A percentile compares a stretch with the other conserved stretches of the same genome.
These are phyloP conservation scores for Amblyornis subalaris DNA, from an alignment of 2,113 vertebrate genomes.

Conservation along the genomic window DNA sequence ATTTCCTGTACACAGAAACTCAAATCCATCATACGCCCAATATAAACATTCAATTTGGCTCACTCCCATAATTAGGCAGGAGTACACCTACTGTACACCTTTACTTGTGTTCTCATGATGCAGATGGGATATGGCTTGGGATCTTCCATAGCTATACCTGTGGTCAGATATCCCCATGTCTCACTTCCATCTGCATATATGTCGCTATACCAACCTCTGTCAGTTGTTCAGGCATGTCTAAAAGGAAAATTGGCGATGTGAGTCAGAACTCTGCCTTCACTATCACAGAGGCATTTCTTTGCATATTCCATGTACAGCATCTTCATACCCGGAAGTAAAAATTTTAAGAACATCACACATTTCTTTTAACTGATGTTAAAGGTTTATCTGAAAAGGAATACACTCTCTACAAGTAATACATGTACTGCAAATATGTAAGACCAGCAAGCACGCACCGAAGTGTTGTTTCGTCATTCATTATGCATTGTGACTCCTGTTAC, in stretches of 20 bases:
- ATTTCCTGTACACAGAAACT: background rate
- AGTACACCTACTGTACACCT: background rate
- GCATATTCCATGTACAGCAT: background rate
- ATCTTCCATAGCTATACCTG: background rate
- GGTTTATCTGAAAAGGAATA: background rate
- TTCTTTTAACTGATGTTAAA: background rate
- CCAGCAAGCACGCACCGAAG: background rate
- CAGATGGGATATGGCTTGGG: fast-evolving
- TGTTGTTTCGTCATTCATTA: background rate
- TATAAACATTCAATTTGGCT: fast-evolving
- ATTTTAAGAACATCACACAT: background rate
- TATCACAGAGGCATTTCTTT: background rate
- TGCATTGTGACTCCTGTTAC: background rate
- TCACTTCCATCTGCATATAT: background rate
- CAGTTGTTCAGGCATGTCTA: background rate
- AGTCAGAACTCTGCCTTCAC: background rate
- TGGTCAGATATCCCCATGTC: background rate
- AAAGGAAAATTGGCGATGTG: background rate
- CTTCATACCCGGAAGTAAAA: background rate
- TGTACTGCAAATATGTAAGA: background rate
- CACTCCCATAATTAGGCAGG: background rate
- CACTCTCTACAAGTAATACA: background rate
- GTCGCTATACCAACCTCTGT: background rate
- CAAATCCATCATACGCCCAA: background rate
- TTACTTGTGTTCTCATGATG: fast-evolving